Evolutionary conservation across 2,888 invertebrate genomes (phyloP), one percentile per base, ranked within the genome.

Genomic region (Altica lythri): DNA sequence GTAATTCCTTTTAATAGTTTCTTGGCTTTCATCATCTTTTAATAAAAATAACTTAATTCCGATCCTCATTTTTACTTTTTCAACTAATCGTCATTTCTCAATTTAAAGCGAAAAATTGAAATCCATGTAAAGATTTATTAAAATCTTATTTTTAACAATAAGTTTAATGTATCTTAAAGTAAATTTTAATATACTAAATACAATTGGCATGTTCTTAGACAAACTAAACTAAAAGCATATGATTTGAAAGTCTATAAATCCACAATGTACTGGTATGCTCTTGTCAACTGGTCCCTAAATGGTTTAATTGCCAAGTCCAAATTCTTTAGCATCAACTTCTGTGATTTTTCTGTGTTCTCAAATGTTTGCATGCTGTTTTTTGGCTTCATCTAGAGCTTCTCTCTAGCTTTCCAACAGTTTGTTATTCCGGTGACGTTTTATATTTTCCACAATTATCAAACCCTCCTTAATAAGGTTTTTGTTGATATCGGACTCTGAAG

Each of bases 291-390:
- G 56, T 59, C 56, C 59, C 55, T 46, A 27, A n/a, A 27, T 30
- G 30, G 19, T 40, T 64, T 66, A 70, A 55, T 67, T 68, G 13
- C 71, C 72, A 65, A 78, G 70, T 37, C 86, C 86, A 75, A 87
- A 87, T 71, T 86, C 86, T 68, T 82, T 82, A 38, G 91, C 92
- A 75, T 95, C 95, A 70, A 94, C 95, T 61, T 92, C 94, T 57
- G 91, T 92, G 78, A 98, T 94, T 78, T 99, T 99, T n/a, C 99
- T 99, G 75, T 98, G 98, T 72, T 91, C 89, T 98, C 98, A 99
- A 69, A 99, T 88, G 77, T 90, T 92, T 68, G 86, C 82, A 75
- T 94, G 93, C 65, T 86, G 84, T 69, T 86, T 86, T 78, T 91
- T 90, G 14, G 97, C 97, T 62, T 84, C 82, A 60, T 91, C 88